Percentiles rank a stretch among this genome's conserved stretches.
These are phyloP conservation scores for Morpho achilles DNA, from an alignment of 2,888 invertebrate genomes.

Conservation along the genomic window DNA sequence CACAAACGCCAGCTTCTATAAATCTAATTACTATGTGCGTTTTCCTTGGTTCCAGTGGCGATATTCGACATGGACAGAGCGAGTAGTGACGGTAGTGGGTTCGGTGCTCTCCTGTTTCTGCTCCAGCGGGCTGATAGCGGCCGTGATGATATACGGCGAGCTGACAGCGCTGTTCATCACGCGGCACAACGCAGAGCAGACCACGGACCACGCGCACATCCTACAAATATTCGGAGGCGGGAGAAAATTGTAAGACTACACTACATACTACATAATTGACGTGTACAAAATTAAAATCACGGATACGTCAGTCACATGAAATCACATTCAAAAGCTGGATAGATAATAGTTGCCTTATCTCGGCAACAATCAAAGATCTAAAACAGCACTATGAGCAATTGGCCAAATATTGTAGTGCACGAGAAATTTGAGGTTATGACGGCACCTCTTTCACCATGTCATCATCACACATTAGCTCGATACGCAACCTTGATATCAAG, in stretches of 20 bases:
- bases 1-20: no score
- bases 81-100: constrained; percentile 40
- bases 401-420: no score
- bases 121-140: constrained; percentile 67
- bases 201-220: constrained; percentile 58
- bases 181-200: constrained; percentile 55
- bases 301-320: neutral
- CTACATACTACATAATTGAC: neutral
- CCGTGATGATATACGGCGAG: constrained; percentile 81
- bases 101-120: constrained; percentile 42
- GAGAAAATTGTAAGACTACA: constrained; percentile 62
- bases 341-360: no score
- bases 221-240: constrained; percentile 75
- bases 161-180: constrained; percentile 80
- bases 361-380: no score
- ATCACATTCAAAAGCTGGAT: no score
- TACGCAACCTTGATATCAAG: no score
- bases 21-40: no score
- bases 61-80: constrained; percentile 53
- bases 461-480: no score
- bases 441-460: no score
- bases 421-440: no score
- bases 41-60: constrained; percentile 53
- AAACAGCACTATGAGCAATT: no score
- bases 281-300: neutral